Evolutionary conservation across 2,113 vertebrate species (phyloP).

Genomic region (Pachyramphus minor): DNA sequence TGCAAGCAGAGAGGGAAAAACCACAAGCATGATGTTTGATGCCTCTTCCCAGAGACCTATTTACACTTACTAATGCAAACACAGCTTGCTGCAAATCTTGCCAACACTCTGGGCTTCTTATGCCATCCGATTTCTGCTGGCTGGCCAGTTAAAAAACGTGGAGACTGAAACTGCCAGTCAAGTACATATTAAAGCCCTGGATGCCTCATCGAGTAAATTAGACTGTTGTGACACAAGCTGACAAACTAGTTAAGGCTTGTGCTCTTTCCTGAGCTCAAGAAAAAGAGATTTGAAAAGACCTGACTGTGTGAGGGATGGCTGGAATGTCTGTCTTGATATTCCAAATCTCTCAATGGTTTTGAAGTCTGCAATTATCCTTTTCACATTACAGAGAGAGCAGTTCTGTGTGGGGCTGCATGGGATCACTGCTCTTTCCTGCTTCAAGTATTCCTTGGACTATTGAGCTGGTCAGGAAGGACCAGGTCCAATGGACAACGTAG

Average conservation of each 20-base stretch:
- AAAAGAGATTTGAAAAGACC: not conserved
- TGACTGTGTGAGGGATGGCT: not conserved
- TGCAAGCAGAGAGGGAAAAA: not conserved
- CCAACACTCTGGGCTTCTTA: not conserved
- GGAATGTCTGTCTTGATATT: not conserved
- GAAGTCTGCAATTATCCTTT: not conserved
- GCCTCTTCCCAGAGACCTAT: conserved; percentile 4
- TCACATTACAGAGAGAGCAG: accelerated
- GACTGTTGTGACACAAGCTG: not conserved
- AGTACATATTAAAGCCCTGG: not conserved
- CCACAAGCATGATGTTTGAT: not conserved
- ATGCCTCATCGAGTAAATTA: not conserved
- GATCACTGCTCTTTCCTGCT: not conserved
- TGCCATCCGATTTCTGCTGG: not conserved
- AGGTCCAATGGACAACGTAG: not conserved
- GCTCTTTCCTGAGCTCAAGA: not conserved
- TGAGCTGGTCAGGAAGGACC: not conserved
- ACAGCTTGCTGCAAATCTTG: conserved; percentile 3
- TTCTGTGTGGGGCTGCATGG: not conserved
- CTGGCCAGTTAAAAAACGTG: not conserved
- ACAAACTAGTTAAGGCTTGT: not conserved
- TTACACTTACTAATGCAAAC: not conserved
- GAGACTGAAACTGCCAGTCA: not conserved
- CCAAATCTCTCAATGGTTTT: not conserved
- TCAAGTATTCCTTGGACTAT: not conserved